Evolutionary conservation across 2,113 vertebrate genomes (phyloP), one percentile per base, ranked within the genome.

Genomic region (Octodon degus): DNA sequence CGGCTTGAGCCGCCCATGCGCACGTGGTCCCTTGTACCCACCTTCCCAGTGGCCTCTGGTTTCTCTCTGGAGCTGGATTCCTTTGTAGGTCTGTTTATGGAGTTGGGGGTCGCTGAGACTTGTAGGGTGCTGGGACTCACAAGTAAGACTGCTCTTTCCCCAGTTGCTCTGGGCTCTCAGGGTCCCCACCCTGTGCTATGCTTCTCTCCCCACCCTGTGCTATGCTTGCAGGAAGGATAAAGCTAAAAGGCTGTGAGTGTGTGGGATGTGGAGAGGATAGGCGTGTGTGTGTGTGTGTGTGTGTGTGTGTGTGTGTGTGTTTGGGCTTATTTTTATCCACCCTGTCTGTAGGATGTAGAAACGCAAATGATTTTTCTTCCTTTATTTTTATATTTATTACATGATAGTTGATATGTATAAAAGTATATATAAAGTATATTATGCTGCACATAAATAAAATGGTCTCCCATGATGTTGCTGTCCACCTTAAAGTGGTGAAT

Each of bases 381-480:
- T 70, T 47, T 47, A 25, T 72, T 62, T 79, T 47, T 50, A 13
- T 81, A 22, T 84, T 92, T 84, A 17, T 76, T n/a, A 0, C 13
- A 2, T 68, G 50, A 20, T 65, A 32, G 53, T 79, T 60, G 47
- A n/a, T 34, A 55, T 3, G 2, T 63, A 20, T 19, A 43, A 70
- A 77, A 55, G 53, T 58, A 30, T 25, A 13, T 19, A 10, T 63
- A 30, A 32, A 19, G 17, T 20, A 22, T 20, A 22, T 17, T 12
- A 19, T 20, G 25, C 25, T 62, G 62, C 50, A 43, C 86, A 7
- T 2, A 34, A 55, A 6, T 63, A 83, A 16, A 22, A 9, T 0
- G 6, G 10, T 5, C 5, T 43, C 50, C 30, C 0, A 0, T 0
- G 32, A 13, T 60, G 5, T 16, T 27, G 0, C 80, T 27, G 1